Evolutionary conservation across 1,140 invertebrate genomes (phyloP).

Genomic region (Bombus huntii): DNA sequence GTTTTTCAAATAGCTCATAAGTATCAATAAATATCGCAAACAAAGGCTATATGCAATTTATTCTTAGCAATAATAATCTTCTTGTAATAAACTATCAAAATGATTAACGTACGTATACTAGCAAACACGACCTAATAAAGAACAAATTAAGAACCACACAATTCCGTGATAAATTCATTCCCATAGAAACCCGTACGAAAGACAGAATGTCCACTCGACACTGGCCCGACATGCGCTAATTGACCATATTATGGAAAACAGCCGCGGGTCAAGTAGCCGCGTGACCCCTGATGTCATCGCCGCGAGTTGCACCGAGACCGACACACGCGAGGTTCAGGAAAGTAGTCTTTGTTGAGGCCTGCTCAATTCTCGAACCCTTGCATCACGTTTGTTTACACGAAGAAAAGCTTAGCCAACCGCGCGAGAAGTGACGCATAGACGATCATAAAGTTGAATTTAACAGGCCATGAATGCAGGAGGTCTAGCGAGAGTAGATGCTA

Average conservation of each 20-base stretch:
- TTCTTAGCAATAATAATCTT: neutral
- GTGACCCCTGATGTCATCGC: constrained; percentile 70
- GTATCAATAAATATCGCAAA: too few relatives aligned
- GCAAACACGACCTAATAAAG: neutral
- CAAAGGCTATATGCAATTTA: too few relatives aligned
- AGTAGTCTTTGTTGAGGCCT: constrained; percentile 36
- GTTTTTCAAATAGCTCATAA: too few relatives aligned
- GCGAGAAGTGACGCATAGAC: constrained; percentile 26
- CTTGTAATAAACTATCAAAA: neutral
- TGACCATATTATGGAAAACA: constrained; percentile 74
- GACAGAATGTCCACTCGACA: constrained; percentile 47
- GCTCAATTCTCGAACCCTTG: constrained; percentile 32
- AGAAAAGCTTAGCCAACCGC: neutral
- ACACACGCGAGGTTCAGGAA: constrained; percentile 12
- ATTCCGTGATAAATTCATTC: constrained; percentile 45
- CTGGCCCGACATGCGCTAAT: constrained; percentile 62
- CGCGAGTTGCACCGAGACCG: constrained; percentile 40
- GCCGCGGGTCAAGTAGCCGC: constrained; percentile 66
- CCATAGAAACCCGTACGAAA: constrained; percentile 43
- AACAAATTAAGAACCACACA: neutral
- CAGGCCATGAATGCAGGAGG: constrained; percentile 28
- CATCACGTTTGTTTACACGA: constrained; percentile 45
- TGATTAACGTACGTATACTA: neutral
- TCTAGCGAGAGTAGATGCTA: constrained; percentile 5
- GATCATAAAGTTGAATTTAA: constrained; percentile 62